Percentiles rank a stretch among this genome's conserved stretches.
Conservation (phyloP, 2,888 invertebrate species). For the Morpho helenor region DNA sequence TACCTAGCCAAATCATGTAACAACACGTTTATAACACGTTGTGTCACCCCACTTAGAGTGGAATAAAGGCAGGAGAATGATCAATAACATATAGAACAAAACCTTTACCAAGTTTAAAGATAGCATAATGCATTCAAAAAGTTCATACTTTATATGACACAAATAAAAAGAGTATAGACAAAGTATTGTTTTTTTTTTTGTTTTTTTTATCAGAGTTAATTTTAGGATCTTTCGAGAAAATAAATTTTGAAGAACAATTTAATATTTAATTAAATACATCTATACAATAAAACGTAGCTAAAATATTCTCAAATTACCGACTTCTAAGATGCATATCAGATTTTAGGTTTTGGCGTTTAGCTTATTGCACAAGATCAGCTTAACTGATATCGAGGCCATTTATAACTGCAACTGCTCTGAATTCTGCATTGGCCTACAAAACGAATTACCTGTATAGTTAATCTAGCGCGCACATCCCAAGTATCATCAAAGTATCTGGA, state of each 20-base stretch:
- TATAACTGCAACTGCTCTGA: slow-evolving; percentile 40
- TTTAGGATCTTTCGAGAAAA: slow-evolving; percentile 1
- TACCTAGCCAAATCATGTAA: too few species aligned
- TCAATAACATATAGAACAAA: too few species aligned
- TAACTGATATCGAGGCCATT: slow-evolving; percentile 40
- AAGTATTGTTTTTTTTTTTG: too few species aligned
- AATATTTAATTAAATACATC: slow-evolving; percentile 3
- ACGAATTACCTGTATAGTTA: slow-evolving; percentile 37
- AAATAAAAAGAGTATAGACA: too few species aligned
- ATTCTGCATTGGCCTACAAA: slow-evolving; percentile 53
- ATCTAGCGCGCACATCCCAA: slow-evolving; percentile 21
- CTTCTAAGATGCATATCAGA: not conserved
- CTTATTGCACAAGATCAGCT: slow-evolving; percentile 42
- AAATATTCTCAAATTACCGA: not conserved
- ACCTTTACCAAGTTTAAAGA: too few species aligned
- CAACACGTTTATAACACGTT: too few species aligned
- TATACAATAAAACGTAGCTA: slow-evolving; percentile 13
- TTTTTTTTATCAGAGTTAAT: not conserved
- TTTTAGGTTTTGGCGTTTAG: slow-evolving; percentile 41
- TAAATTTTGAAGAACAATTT: not conserved
- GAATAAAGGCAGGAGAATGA: too few species aligned
- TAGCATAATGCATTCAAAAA: too few species aligned
- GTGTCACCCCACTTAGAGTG: too few species aligned
- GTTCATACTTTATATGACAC: too few species aligned
- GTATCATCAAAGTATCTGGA: too few species aligned